These are phyloP conservation scores for Tuta absoluta DNA, from an alignment of 2,888 invertebrate genomes.

Conservation along the genomic window DNA sequence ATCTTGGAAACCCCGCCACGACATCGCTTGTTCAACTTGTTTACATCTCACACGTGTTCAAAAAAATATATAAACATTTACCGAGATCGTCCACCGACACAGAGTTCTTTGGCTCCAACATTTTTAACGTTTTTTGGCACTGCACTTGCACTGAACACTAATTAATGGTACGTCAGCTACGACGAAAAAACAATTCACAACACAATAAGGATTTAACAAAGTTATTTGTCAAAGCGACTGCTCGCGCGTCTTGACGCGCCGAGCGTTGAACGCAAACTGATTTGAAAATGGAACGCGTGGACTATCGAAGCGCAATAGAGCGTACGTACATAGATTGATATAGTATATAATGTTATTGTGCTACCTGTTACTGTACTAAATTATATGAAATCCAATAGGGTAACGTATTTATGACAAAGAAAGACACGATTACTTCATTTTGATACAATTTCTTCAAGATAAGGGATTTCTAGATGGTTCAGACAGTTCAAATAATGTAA, in stretches of 20 bases:
- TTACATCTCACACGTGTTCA: constrained; percentile 27
- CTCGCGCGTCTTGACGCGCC: constrained; percentile 50
- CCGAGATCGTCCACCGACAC: constrained; percentile 51
- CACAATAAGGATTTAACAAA: constrained; percentile 25
- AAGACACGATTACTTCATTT: not conserved
- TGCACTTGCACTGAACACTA: constrained; percentile 17
- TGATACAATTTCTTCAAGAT: not conserved
- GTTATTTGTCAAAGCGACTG: constrained; percentile 26
- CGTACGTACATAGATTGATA: constrained; percentile 16
- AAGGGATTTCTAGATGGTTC: not conserved
- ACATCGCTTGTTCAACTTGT: not conserved
- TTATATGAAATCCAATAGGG: constrained; percentile 4
- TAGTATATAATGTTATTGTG: constrained; percentile 15
- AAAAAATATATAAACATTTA: constrained; percentile 40
- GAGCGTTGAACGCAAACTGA: constrained; percentile 50
- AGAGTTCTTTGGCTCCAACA: constrained; percentile 52
- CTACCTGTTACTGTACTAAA: not conserved
- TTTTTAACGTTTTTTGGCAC: constrained; percentile 37
- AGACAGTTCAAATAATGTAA: not conserved
- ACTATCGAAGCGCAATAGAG: constrained; percentile 7
- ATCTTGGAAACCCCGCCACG: not conserved
- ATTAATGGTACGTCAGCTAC: not conserved
- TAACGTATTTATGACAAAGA: constrained; percentile 1
- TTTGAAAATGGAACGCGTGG: constrained; percentile 20
- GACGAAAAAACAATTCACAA: not conserved